phyloP scores from a whole-genome alignment of 1,140 invertebrate species.

The Maniola jurtina region DNA sequence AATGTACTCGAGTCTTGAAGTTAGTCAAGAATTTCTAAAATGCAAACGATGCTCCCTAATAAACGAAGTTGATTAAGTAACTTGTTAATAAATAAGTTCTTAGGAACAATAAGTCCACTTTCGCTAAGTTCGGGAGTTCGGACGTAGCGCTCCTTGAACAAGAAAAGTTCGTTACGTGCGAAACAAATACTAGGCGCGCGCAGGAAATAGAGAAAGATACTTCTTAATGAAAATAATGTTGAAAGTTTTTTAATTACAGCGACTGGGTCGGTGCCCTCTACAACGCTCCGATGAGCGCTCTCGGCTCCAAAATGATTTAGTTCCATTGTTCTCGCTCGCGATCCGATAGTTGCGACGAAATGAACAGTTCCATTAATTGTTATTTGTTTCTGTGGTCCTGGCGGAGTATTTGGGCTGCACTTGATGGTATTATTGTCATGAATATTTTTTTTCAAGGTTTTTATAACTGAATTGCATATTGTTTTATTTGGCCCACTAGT shows the following conservation, averaged over 20 bases:
- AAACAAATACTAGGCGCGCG: conserved; percentile 31
- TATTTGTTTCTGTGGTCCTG: conserved; percentile 1
- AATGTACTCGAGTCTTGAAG: neutral
- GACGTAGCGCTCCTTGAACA: conserved; percentile 12
- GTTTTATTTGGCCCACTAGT: no score
- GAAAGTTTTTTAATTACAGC: conserved; percentile 60
- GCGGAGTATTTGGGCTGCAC: neutral
- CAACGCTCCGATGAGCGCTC: conserved; percentile 15
- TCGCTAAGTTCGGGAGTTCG: conserved; percentile 10
- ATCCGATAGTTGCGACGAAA: conserved; percentile 13
- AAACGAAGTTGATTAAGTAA: neutral
- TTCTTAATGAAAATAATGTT: conserved; percentile 52
- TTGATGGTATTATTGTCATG: neutral
- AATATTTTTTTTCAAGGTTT: no score
- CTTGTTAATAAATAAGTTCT: conserved; percentile 3
- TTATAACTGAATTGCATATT: no score
- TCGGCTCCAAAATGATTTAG: conserved; percentile 24
- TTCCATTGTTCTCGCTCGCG: conserved; percentile 21
- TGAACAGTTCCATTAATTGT: conserved; percentile 13
- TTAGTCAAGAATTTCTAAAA: neutral
- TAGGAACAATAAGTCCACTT: conserved; percentile 21
- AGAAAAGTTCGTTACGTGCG: conserved; percentile 32
- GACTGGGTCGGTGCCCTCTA: conserved; percentile 20
- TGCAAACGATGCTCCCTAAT: neutral
- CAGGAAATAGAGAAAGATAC: conserved; percentile 32